Base-by-base conservation (phyloP, 2,888 invertebrate genomes). In the Bhutanitis thaidina region DNA sequence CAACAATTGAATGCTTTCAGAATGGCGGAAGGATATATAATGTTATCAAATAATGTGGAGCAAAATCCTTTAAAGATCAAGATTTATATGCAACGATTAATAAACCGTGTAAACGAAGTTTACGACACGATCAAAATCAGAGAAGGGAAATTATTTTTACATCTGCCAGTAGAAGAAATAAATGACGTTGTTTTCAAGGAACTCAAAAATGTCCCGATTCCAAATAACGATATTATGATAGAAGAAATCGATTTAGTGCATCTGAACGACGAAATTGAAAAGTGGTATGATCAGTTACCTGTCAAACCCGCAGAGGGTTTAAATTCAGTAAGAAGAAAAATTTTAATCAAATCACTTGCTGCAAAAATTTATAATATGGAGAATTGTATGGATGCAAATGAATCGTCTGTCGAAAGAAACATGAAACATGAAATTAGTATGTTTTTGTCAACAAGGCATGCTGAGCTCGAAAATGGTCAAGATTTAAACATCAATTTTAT, bases 321-420 rank as follows among this genome's bases (percentile, higher is more conserved):
- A 27, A 38, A 35, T 41, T 30, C 12, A 1, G 43, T 25, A 12
- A 49, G 27, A 76, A 74, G 64, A 64, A 72, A 40, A 60, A 68
- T 39, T 56, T 76, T 14, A 63, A 74, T 13, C 71, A 57, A 38
- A 68, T 60, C 71, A 43, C 61, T 84, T 20, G 67, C 79, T 1
- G 77, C 74, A 52, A 69, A 64, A 59, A 61, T 84, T 54, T 65
- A 70, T 46, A 68, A 73, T 49, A 72, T 80, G 36, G 82, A 84
- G 67, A 71, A 56, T 37, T 34, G 36, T 29, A 65, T 66, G 40
- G 20, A 53, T n/a, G 37, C 39, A 29, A 43, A 49, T 27, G 30
- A 27, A 13, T 29, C 46, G 1, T 43, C 45, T 2, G 16, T 40
- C 1, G 37, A 44, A 7, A 44, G 35, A 40, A 14, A 36, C n/a